Conservation (phyloP, 2,113 vertebrate genomes). For the Erythrocercus mccallii region DNA sequence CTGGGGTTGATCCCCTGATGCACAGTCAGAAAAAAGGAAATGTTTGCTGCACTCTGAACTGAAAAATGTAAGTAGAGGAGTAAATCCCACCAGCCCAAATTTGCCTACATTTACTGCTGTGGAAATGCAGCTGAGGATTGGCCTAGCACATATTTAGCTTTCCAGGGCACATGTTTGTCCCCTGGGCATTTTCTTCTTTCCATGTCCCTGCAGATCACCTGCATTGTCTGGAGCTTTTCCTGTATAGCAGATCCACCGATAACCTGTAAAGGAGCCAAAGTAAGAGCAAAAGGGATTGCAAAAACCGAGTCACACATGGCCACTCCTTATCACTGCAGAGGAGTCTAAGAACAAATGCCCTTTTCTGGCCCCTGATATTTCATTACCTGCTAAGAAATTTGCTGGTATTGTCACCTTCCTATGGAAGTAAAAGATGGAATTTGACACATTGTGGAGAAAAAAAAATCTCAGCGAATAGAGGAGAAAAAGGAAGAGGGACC, state of each 20-base stretch:
- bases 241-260: neutral
- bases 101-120: neutral
- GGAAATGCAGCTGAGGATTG: neutral
- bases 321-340: neutral
- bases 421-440: neutral
- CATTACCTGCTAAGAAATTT: neutral
- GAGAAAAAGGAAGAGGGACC: neutral
- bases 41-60: neutral
- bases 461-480: neutral
- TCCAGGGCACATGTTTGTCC: neutral
- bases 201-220: neutral
- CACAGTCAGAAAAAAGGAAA: neutral
- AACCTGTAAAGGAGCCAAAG: constrained; percentile 23
- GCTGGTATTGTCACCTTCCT: neutral
- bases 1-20: neutral
- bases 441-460: neutral
- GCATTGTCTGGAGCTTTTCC: neutral
- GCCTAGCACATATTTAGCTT: neutral
- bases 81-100: neutral
- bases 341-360: neutral
- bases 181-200: neutral
- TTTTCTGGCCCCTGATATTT: neutral
- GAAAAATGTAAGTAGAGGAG: neutral
- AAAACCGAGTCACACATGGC: neutral
- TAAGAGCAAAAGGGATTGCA: neutral